These are phyloP conservation scores for Venturia canescens DNA, from an alignment of 1,140 invertebrate species.

Conservation along the genomic window DNA sequence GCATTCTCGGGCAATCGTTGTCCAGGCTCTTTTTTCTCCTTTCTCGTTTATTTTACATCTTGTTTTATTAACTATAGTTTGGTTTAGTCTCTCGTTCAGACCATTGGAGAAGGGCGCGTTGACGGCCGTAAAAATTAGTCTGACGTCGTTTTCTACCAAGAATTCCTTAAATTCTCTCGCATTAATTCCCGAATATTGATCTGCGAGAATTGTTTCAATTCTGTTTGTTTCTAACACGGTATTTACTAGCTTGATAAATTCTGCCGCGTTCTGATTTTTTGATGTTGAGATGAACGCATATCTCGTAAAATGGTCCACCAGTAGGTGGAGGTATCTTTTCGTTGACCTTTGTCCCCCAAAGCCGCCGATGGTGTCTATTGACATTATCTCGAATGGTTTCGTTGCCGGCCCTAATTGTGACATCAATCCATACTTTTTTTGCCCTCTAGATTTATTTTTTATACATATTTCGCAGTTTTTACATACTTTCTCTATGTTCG, in stretches of 20 bases:
- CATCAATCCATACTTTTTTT: slow-evolving; percentile 61
- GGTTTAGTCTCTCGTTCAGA: no score
- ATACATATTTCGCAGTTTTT: no score
- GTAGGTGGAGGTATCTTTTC: slow-evolving; percentile 58
- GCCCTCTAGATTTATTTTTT: no score
- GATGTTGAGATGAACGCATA: slow-evolving; percentile 45
- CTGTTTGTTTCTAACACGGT: slow-evolving; percentile 41
- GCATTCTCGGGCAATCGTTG: slow-evolving; percentile 49
- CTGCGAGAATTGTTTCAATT: slow-evolving; percentile 52
- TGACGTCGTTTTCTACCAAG: slow-evolving; percentile 57
- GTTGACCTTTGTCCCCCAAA: slow-evolving; percentile 57
- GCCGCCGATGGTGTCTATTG: slow-evolving; percentile 63
- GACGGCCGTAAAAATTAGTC: slow-evolving; percentile 65
- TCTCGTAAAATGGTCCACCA: no score
- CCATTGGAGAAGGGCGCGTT: no score
- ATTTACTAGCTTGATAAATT: slow-evolving; percentile 48
- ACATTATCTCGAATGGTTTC: slow-evolving; percentile 66
- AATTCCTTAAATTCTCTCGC: slow-evolving; percentile 60
- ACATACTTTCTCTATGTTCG: slow-evolving; percentile 58
- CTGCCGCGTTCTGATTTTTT: slow-evolving; percentile 39
- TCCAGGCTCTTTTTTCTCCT: slow-evolving; percentile 8
- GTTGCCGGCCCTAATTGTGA: slow-evolving; percentile 67
- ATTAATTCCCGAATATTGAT: slow-evolving; percentile 53
- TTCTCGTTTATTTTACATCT: slow-evolving; percentile 29
- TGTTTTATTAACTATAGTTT: slow-evolving; percentile 69